phyloP scores from a whole-genome alignment of 1,140 invertebrate genomes.

The Drosophila bocki region DNA sequence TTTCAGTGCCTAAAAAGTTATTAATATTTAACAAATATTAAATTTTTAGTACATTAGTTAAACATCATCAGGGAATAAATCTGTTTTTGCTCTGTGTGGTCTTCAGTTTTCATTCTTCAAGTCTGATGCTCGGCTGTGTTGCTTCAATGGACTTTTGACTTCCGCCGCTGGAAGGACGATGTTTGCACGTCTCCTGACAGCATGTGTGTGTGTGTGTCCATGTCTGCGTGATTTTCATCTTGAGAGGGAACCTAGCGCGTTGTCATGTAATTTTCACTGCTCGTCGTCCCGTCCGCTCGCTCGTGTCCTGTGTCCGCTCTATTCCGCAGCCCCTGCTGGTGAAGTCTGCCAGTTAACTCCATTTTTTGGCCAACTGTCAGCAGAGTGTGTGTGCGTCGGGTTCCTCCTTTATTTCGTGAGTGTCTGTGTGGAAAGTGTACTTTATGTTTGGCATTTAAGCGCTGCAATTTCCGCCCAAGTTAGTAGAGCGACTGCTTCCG shows the following conservation, averaged over 20 bases:
- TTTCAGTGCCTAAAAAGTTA: not conserved
- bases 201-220: slow-evolving; percentile 16
- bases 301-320: slow-evolving; percentile 28
- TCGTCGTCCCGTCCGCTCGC: slow-evolving; percentile 17
- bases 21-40: not conserved
- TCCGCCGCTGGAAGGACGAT: slow-evolving; percentile 62
- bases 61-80: too few relatives aligned
- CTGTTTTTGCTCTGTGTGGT: not conserved
- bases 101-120: slow-evolving; percentile 16
- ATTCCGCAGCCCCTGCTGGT: slow-evolving; percentile 27
- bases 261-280: slow-evolving; percentile 75
- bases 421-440: slow-evolving; percentile 46
- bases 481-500: slow-evolving; percentile 77
- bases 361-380: slow-evolving; percentile 65
- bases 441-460: slow-evolving; percentile 81
- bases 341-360: slow-evolving; percentile 33
- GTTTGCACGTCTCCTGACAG: slow-evolving; percentile 35
- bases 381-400: slow-evolving; percentile 32
- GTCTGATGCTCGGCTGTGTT: slow-evolving; percentile 28
- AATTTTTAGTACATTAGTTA: not conserved
- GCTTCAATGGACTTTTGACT: slow-evolving; percentile 68
- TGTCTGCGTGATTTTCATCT: slow-evolving; percentile 53
- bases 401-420: slow-evolving; percentile 47
- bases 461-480: slow-evolving; percentile 78
- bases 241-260: slow-evolving; percentile 53